A percentile compares a stretch with the other conserved stretches of the same genome.
phyloP scores from a whole-genome alignment of 2,113 vertebrate species.

The Apeltes quadracus region DNA sequence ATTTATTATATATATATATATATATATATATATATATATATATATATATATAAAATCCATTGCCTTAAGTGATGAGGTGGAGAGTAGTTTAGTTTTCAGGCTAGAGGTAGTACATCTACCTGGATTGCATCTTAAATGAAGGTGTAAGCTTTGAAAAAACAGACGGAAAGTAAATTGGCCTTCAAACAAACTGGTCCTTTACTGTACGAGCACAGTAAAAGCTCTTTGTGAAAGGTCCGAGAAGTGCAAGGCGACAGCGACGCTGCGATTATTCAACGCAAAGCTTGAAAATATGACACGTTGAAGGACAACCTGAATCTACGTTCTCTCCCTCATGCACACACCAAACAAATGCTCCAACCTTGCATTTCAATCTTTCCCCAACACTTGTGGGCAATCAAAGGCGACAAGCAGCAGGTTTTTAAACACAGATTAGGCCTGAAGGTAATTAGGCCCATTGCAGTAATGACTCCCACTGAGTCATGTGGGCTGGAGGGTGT shows the following conservation, averaged over 20 bases:
- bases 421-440: slow-evolving; percentile 70
- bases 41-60: neutral
- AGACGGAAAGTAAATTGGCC: neutral
- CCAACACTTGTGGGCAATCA: slow-evolving; percentile 62
- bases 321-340: neutral
- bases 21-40: no score
- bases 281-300: neutral
- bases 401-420: slow-evolving; percentile 62
- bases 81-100: slow-evolving; percentile 33
- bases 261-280: slow-evolving; percentile 2
- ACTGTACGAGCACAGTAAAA: neutral
- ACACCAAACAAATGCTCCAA: slow-evolving; percentile 18
- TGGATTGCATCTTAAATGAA: slow-evolving; percentile 36
- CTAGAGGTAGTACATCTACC: slow-evolving; percentile 17
- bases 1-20: no score
- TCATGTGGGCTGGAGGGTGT: slow-evolving; percentile 46
- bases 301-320: no score
- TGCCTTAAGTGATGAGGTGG: slow-evolving; percentile 7
- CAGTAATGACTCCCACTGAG: slow-evolving; percentile 70
- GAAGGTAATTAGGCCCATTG: slow-evolving; percentile 68
- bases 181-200: slow-evolving; percentile 10
- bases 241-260: neutral
- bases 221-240: slow-evolving; percentile 18
- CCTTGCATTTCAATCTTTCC: slow-evolving; percentile 32
- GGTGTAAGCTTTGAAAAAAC: slow-evolving; percentile 9